Percentiles rank a stretch among this genome's conserved stretches.
phyloP scores from a whole-genome alignment of 2,113 vertebrate genomes.

The Solenodon paradoxus region DNA sequence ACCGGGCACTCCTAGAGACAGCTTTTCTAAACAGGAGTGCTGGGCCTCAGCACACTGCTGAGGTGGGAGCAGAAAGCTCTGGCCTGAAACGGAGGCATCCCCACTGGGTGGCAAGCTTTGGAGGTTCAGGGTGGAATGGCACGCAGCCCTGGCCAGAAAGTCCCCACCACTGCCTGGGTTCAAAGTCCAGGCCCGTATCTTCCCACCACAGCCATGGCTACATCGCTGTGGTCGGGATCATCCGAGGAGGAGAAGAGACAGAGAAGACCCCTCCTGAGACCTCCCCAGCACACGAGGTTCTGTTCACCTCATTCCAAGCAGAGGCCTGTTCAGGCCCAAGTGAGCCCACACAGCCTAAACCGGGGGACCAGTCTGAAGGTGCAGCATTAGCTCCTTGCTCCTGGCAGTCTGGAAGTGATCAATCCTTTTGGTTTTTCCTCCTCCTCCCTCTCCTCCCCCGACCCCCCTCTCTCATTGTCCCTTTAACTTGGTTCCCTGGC shows the following conservation, averaged over 20 bases:
- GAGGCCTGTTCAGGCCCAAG: background rate
- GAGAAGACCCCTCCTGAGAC: background rate
- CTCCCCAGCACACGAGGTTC: rapidly evolving
- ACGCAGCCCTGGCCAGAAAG: background rate
- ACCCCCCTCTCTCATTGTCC: background rate
- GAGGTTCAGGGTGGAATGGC: background rate
- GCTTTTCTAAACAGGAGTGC: background rate
- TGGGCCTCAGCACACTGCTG: background rate
- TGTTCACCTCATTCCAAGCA: rapidly evolving
- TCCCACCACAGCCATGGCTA: background rate
- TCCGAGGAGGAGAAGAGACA: background rate
- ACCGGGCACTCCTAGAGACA: too few species aligned
- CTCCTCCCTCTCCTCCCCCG: background rate
- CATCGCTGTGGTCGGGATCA: background rate
- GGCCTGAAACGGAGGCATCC: background rate
- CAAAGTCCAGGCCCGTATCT: background rate
- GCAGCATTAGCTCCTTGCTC: background rate
- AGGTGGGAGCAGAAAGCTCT: background rate
- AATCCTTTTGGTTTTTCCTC: background rate
- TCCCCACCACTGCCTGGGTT: background rate
- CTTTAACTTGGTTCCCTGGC: conserved; percentile 8
- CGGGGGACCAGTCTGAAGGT: background rate
- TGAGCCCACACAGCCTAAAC: background rate
- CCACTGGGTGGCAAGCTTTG: background rate
- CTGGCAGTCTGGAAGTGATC: background rate